Conservation (phyloP, 2,797 vertebrate species). For the Syncerus caffer region DNA sequence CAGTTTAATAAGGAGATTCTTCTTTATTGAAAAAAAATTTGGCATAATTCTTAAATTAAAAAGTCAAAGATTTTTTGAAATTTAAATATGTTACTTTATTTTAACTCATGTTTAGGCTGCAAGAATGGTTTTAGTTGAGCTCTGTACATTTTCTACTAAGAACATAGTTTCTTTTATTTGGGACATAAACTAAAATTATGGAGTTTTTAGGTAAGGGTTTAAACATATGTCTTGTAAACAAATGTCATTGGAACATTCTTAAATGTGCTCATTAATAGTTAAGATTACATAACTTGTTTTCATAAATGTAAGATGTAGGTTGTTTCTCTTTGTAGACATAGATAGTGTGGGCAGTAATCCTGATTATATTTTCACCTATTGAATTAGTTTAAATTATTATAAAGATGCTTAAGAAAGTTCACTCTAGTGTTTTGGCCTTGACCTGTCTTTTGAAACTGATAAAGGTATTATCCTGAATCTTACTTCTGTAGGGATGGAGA, state of each 20-base stretch:
- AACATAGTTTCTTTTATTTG: constrained; percentile 7
- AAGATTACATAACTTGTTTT: constrained; percentile 28
- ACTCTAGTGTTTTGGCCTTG: neutral
- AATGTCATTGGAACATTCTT: neutral
- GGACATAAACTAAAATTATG: constrained; percentile 14
- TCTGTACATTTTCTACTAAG: neutral
- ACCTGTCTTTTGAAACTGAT: constrained; percentile 18
- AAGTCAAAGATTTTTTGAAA: constrained; percentile 5
- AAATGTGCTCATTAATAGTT: constrained; percentile 30
- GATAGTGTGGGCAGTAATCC: neutral
- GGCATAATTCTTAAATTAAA: constrained; percentile 33
- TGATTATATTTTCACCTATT: neutral
- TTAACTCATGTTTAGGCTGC: neutral
- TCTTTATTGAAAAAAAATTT: neutral
- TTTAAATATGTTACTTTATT: constrained; percentile 1
- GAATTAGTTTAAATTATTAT: neutral
- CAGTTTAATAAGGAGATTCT: constrained; percentile 3
- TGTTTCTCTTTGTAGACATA: neutral
- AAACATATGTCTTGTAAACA: neutral
- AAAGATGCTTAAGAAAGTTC: neutral
- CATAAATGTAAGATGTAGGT: neutral
- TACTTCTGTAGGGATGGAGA: neutral
- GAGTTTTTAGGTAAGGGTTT: constrained; percentile 21
- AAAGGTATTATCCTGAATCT: neutral
- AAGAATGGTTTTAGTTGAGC: constrained; percentile 38